Evolutionary conservation across 2,797 vertebrate genomes (phyloP).

Genomic region (Mormyrus proboscirostris): DNA sequence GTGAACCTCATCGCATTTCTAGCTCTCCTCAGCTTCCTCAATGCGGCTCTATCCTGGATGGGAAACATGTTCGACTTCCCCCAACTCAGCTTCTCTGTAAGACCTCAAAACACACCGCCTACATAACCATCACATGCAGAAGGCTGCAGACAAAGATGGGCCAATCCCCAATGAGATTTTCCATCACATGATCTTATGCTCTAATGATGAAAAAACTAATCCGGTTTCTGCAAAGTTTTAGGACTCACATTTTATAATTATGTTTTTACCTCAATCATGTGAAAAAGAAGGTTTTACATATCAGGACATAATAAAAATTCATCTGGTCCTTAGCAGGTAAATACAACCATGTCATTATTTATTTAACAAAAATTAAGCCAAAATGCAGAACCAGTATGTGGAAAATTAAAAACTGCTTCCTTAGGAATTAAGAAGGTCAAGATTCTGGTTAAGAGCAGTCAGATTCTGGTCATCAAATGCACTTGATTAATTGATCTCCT

Average conservation of each 20-base stretch:
- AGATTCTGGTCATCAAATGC: neutral
- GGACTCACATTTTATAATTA: neutral
- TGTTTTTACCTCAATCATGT: neutral
- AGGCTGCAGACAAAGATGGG: neutral
- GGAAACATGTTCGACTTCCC: conserved; percentile 61
- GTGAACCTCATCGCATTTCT: conserved; percentile 74
- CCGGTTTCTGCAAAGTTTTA: neutral
- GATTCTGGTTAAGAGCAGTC: neutral
- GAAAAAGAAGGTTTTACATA: neutral
- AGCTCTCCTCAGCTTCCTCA: conserved; percentile 45
- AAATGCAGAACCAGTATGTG: neutral
- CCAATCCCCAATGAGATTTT: neutral
- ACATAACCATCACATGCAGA: neutral
- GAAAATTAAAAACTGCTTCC: neutral
- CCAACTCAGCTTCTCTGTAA: conserved; percentile 67
- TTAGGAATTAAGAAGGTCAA: neutral
- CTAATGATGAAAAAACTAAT: neutral
- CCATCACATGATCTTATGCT: neutral
- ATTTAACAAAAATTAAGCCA: neutral
- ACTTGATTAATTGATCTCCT: neutral
- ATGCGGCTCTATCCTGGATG: neutral
- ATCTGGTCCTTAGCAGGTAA: neutral
- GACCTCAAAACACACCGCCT: neutral
- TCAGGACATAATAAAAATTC: neutral
- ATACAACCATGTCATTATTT: neutral